Conservation (phyloP, 2,888 invertebrate species). For the Eristalinus aeneus region DNA sequence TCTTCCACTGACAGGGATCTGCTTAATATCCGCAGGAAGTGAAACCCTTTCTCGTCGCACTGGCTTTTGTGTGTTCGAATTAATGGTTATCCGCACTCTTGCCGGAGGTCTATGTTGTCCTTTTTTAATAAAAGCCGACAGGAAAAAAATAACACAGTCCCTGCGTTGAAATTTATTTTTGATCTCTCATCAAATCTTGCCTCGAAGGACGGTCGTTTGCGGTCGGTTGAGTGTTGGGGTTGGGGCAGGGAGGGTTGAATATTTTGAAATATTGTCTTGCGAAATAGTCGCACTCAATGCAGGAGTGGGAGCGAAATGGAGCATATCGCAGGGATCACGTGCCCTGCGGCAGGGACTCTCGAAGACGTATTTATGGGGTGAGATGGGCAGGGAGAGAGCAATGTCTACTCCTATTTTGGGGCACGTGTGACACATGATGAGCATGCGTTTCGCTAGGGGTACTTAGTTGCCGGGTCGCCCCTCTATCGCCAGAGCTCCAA, state of each 20-base stretch:
- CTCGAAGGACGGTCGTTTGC: not conserved
- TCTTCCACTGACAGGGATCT: slow-evolving; percentile 14
- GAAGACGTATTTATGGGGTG: slow-evolving; percentile 8
- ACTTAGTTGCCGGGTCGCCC: too few relatives aligned
- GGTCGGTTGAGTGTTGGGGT: not conserved
- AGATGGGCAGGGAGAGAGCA: not conserved
- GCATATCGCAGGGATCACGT: not conserved
- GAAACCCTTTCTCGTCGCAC: slow-evolving; percentile 1
- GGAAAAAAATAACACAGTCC: not conserved
- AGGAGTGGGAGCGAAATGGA: not conserved
- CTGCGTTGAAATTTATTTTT: slow-evolving; percentile 43
- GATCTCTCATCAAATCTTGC: slow-evolving; percentile 14
- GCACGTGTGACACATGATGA: too few relatives aligned
- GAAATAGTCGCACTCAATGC: slow-evolving; percentile 36
- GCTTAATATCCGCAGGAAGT: slow-evolving; percentile 48
- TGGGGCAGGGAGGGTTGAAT: not conserved
- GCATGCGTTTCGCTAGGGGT: too few relatives aligned
- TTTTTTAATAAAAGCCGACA: slow-evolving; percentile 41
- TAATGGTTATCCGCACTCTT: slow-evolving; percentile 32
- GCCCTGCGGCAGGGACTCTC: not conserved
- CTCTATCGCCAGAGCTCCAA: too few relatives aligned
- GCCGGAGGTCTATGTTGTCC: slow-evolving; percentile 15
- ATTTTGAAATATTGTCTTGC: slow-evolving; percentile 21
- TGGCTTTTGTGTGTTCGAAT: slow-evolving; percentile 20
- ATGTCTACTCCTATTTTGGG: too few relatives aligned